A percentile compares a stretch with the other conserved stretches of the same genome.
Conservation (phyloP, 2,113 vertebrate species). For the Chloropsis hardwickii region DNA sequence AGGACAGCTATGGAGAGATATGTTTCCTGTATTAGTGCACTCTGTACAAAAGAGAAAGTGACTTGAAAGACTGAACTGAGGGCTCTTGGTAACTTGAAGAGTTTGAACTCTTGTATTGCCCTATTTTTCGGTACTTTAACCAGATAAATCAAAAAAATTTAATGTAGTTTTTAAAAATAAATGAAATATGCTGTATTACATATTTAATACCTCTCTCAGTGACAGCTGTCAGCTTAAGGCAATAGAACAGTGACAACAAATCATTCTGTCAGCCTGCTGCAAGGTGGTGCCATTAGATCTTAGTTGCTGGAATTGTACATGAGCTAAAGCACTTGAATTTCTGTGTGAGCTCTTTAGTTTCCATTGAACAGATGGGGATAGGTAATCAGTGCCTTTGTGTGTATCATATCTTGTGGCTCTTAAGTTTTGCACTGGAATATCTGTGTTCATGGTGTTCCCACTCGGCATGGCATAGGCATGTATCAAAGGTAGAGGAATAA, state of each 20-base stretch:
- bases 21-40: neutral
- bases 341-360: neutral
- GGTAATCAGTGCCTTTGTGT: neutral
- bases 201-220: neutral
- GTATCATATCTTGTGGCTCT: neutral
- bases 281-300: neutral
- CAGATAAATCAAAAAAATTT: neutral
- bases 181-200: neutral
- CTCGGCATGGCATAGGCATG: neutral
- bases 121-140: neutral
- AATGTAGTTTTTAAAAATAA: neutral
- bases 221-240: neutral
- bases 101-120: neutral
- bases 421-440: neutral
- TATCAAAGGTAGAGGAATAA: neutral
- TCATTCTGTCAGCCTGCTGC: neutral
- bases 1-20: neutral
- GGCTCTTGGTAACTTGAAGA: neutral
- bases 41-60: neutral
- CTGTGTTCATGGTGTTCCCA: neutral
- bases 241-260: neutral
- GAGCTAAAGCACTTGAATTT: neutral
- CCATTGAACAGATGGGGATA: neutral
- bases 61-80: neutral
- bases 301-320: neutral